These are phyloP conservation scores for Halyomorpha halys DNA, from an alignment of 1,140 invertebrate species.

Conservation along the genomic window DNA sequence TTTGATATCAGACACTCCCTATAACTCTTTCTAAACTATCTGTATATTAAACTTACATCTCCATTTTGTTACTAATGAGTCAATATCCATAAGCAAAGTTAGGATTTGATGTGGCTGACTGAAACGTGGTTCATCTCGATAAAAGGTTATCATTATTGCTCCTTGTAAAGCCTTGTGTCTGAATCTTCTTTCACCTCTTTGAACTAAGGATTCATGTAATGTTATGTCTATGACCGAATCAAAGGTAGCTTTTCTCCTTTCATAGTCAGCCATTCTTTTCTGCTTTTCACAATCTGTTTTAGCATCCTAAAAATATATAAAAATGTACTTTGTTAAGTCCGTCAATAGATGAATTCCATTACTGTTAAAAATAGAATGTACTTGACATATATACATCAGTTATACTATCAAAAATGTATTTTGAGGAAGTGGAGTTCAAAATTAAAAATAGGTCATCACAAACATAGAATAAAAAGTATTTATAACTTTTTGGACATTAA, in stretches of 20 bases:
- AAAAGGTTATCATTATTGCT: conserved; percentile 85
- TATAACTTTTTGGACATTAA: too few relatives aligned
- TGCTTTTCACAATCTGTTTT: conserved; percentile 43
- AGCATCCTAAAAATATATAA: conserved; percentile 39
- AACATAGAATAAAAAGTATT: too few relatives aligned
- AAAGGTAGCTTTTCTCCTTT: conserved; percentile 71
- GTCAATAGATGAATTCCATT: too few relatives aligned
- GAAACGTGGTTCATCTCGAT: conserved; percentile 91
- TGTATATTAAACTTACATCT: conserved; percentile 64
- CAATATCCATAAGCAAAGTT: conserved; percentile 91
- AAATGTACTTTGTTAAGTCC: too few relatives aligned
- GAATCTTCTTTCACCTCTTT: conserved; percentile 78
- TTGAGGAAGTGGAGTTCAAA: too few relatives aligned
- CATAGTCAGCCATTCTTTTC: conserved; percentile 55
- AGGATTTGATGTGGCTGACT: conserved; percentile 93
- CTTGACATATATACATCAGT: too few relatives aligned
- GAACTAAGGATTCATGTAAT: conserved; percentile 67
- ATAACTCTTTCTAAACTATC: too few relatives aligned
- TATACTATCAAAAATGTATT: too few relatives aligned
- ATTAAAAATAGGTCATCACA: too few relatives aligned
- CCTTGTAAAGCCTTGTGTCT: conserved; percentile 86
- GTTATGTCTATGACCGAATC: conserved; percentile 77
- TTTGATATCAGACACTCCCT: too few relatives aligned
- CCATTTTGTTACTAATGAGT: conserved; percentile 98
- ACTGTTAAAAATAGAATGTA: too few relatives aligned